Conservation (phyloP, 1,140 invertebrate genomes). For the Bilobella aurantiaca region DNA sequence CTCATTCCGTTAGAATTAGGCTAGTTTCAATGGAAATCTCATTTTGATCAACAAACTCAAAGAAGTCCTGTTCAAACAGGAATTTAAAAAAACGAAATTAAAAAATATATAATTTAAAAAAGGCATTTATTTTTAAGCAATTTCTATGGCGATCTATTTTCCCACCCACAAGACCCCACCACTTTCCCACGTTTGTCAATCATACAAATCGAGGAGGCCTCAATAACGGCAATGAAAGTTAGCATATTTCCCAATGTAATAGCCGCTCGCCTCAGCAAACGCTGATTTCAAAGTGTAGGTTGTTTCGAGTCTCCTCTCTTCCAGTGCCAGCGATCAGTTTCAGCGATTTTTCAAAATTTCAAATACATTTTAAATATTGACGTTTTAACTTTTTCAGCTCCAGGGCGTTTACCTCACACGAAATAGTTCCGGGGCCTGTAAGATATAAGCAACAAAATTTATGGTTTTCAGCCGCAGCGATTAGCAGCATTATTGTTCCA, state of each 20-base stretch:
- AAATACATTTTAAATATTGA: too few species aligned
- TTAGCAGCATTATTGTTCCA: constrained; percentile 52
- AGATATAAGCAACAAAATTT: constrained; percentile 84
- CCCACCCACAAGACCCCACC: constrained; percentile 67
- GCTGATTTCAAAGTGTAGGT: constrained; percentile 73
- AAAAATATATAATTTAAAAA: not conserved
- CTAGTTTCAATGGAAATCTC: constrained; percentile 62
- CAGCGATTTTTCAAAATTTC: constrained; percentile 47
- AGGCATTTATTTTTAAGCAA: not conserved
- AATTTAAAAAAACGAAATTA: too few species aligned
- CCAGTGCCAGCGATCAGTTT: constrained; percentile 71
- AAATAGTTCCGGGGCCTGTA: constrained; percentile 41
- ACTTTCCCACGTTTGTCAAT: constrained; percentile 67
- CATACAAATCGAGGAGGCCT: constrained; percentile 75
- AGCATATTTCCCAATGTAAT: constrained; percentile 42
- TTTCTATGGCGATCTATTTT: constrained; percentile 68
- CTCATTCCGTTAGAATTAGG: too few species aligned
- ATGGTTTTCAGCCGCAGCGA: constrained; percentile 86
- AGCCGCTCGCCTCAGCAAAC: constrained; percentile 88
- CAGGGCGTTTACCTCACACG: constrained; percentile 11
- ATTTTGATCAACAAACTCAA: constrained; percentile 80
- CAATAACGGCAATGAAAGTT: constrained; percentile 73
- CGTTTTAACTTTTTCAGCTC: too few species aligned
- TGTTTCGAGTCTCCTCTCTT: constrained; percentile 83
- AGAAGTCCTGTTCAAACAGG: constrained; percentile 69